Evolutionary conservation across 2,113 vertebrate genomes (phyloP), one percentile per base, ranked within the genome.

Genomic region (Peromyscus polionotus): DNA sequence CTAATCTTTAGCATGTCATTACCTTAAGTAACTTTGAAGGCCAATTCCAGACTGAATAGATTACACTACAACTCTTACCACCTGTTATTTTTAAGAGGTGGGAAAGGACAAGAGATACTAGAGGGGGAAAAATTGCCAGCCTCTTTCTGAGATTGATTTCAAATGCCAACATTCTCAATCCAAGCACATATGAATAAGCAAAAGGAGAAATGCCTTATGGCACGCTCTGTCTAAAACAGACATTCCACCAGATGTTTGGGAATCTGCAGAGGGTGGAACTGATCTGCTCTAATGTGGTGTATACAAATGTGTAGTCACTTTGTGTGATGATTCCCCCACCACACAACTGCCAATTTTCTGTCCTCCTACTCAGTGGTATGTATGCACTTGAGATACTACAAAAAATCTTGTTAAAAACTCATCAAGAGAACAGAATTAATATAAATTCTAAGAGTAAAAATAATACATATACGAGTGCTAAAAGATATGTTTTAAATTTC

Each of bases 171-270:
- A 76, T 61, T 85, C 70, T 96, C 68, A 88, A 91, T 93, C 77
- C 48, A 97, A 96, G 94, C 39, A 93, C 88, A 95, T 90, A 95
- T 91, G 95, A 84, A 96, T 42, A 96, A 96, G 73, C 93, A 95
- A 97, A 96, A 95, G 81, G 70, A 94, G 96, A 97, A 97, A 92
- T 95, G 93, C 75, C 80, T 97, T 96, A 85, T 88, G 79, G 95
- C 70, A 75, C 88, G 95, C 81, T 96, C 96, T 97, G 87, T 96
- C 94, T 97, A 88, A 97, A 96, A 90, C 81, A 95, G 94, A 97
- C 79, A 97, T 42, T 83, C 85, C 61, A 94, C 90, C 92, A 97
- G 95, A 97, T 97, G 93, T 97, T 97, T 92, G 97, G 28, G 54
- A 96, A 93, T 90, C 95, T 95, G 72, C 88, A 96, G 68, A 92